A percentile compares a stretch with the other conserved stretches of the same genome.
phyloP scores from a whole-genome alignment of 2,113 vertebrate species.

The Megaptera novaeangliae region DNA sequence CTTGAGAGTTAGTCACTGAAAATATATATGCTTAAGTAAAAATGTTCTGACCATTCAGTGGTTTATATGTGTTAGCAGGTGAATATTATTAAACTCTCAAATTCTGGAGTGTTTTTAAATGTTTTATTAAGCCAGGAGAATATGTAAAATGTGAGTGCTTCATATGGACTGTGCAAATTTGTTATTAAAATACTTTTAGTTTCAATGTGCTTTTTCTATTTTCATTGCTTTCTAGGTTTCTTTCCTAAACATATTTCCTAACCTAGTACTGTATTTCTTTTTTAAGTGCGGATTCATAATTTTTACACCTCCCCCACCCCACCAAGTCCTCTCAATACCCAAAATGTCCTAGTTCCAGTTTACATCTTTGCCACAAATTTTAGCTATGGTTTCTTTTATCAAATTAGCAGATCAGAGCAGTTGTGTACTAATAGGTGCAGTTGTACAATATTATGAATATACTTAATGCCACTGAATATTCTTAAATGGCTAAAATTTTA shows the following conservation, averaged over 20 bases:
- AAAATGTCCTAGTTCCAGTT: not conserved
- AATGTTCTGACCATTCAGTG: not conserved
- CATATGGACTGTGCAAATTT: constrained; percentile 54
- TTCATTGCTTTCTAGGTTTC: constrained; percentile 52
- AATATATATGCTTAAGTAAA: constrained; percentile 22
- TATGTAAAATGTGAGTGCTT: constrained; percentile 63
- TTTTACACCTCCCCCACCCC: not conserved
- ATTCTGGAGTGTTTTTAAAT: constrained; percentile 53
- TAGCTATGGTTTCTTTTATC: not conserved
- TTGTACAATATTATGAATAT: not conserved
- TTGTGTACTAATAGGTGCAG: not conserved
- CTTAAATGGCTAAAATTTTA: not conserved
- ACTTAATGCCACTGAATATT: not conserved
- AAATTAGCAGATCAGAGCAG: not conserved
- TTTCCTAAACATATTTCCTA: not conserved
- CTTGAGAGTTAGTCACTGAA: not conserved
- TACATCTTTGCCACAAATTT: not conserved
- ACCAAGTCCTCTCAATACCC: not conserved
- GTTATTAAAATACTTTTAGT: constrained; percentile 72
- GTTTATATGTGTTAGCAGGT: constrained; percentile 47
- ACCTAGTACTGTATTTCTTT: not conserved
- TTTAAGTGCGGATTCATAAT: not conserved
- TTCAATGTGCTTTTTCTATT: constrained; percentile 66
- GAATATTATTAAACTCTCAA: constrained; percentile 28
- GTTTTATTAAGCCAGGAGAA: constrained; percentile 29